A percentile compares a stretch with the other conserved stretches of the same genome.
Conservation (phyloP, 2,797 vertebrate species). For the Anguilla pacifica region DNA sequence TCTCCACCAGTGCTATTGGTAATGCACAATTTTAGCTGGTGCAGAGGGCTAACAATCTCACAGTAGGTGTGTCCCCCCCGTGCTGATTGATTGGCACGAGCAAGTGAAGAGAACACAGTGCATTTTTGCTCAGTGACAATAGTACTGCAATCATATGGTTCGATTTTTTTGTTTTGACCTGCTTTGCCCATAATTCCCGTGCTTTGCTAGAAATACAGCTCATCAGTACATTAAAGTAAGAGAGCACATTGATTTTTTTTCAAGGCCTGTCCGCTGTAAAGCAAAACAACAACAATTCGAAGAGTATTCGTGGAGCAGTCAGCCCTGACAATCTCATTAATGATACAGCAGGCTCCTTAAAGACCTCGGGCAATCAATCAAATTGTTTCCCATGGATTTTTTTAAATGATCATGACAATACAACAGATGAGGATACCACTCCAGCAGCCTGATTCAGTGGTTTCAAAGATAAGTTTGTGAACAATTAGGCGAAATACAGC, state of each 20-base stretch:
- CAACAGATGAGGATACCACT: neutral
- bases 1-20: too few relatives aligned
- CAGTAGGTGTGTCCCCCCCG: too few relatives aligned
- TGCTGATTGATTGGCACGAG: too few relatives aligned
- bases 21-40: too few relatives aligned
- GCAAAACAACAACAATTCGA: neutral
- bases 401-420: neutral
- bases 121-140: too few relatives aligned
- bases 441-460: neutral
- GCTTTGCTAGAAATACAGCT: neutral
- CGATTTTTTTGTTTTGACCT: too few relatives aligned
- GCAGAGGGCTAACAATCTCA: too few relatives aligned
- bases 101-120: too few relatives aligned
- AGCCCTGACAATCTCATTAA: neutral
- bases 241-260: neutral
- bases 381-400: neutral
- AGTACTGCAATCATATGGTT: too few relatives aligned
- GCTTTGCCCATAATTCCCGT: neutral
- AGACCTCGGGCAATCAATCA: neutral
- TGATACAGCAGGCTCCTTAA: neutral
- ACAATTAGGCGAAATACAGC: neutral
- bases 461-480: neutral
- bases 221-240: neutral
- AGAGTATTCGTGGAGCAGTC: neutral
- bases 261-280: neutral